phyloP scores from a whole-genome alignment of 2,797 vertebrate genomes.

The Telmatherina bonti region DNA sequence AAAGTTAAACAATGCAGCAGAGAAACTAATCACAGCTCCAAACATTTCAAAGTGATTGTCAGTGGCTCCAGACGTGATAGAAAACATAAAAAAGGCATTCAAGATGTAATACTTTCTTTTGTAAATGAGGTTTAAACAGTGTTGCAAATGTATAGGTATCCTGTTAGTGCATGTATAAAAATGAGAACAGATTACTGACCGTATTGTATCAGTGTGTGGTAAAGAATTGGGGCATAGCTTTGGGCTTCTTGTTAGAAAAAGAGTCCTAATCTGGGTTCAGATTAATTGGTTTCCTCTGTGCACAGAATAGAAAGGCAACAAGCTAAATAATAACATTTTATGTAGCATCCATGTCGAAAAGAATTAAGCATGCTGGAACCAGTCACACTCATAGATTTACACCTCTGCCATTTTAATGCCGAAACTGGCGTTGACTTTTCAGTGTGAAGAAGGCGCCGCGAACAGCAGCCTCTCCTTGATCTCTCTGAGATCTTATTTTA shows the following conservation, averaged over 20 bases:
- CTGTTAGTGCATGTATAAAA: not conserved
- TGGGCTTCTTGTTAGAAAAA: not conserved
- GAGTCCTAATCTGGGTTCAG: constrained; percentile 8
- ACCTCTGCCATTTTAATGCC: constrained; percentile 37
- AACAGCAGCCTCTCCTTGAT: constrained; percentile 82
- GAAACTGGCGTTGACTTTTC: constrained; percentile 10
- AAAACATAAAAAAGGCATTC: not conserved
- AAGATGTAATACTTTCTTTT: not conserved
- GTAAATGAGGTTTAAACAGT: not conserved
- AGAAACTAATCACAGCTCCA: not conserved
- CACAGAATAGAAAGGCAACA: constrained; percentile 3
- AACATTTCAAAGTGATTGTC: not conserved
- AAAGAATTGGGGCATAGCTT: not conserved
- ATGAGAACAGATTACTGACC: not conserved
- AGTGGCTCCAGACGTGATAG: not conserved
- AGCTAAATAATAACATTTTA: constrained; percentile 24
- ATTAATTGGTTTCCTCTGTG: constrained; percentile 7
- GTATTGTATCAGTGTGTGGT: constrained; percentile 10
- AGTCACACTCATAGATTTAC: constrained; percentile 14
- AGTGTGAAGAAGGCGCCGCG: not conserved
- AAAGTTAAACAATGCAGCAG: not conserved
- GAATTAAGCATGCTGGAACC: constrained; percentile 13
- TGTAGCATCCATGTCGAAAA: constrained; percentile 29
- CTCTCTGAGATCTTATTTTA: constrained; percentile 87
- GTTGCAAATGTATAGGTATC: constrained; percentile 6